Percentiles rank a stretch among this genome's conserved stretches.
Evolutionary conservation across 2,797 vertebrate genomes (phyloP).

Genomic region (Xerus rutilus): DNA sequence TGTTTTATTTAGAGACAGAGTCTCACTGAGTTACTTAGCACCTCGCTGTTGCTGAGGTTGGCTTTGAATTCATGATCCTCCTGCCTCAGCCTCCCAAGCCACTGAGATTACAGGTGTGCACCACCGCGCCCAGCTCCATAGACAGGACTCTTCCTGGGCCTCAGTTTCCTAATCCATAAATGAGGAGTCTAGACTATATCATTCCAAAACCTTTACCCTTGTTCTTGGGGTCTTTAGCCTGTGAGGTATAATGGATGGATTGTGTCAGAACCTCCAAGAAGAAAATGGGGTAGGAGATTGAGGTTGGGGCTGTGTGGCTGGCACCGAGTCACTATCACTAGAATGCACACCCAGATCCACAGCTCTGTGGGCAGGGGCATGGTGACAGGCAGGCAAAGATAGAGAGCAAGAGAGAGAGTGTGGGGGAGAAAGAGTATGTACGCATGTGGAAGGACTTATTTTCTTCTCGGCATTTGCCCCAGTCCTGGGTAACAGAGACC

Average conservation of each 20-base stretch:
- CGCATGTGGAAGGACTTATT: neutral
- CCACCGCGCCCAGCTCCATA: too few species aligned
- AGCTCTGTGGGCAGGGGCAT: rapidly evolving
- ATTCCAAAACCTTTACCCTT: neutral
- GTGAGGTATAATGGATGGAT: neutral
- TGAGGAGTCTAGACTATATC: neutral
- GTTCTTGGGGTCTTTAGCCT: neutral
- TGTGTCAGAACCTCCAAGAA: neutral
- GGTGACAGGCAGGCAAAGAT: too few species aligned
- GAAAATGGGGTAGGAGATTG: rapidly evolving
- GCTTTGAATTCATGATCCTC: too few species aligned
- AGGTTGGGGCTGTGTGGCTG: neutral
- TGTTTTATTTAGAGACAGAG: too few species aligned
- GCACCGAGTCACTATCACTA: neutral
- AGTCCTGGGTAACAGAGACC: neutral
- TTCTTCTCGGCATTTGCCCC: neutral
- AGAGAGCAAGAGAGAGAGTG: neutral
- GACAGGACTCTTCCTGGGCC: neutral
- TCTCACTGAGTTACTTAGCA: too few species aligned
- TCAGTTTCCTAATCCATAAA: neutral
- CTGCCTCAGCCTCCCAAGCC: too few species aligned
- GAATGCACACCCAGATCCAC: neutral
- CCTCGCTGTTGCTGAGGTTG: too few species aligned
- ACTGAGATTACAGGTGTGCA: too few species aligned
- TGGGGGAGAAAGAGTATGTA: too few species aligned